Evolutionary conservation across 2,797 vertebrate genomes (phyloP).

Genomic region (Nannoperca australis): DNA sequence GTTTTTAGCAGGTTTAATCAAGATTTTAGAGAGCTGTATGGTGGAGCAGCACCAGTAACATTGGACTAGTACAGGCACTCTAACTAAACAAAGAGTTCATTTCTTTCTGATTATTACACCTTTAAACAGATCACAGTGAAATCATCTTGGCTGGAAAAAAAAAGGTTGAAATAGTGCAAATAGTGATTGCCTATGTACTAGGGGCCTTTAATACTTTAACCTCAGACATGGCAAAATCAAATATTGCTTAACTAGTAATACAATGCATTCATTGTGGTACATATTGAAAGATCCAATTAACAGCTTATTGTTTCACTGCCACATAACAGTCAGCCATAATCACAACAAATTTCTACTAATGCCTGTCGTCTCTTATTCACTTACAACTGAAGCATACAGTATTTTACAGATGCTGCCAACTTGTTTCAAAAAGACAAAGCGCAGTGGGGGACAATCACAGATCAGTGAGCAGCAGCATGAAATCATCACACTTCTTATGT

Average conservation of each 20-base stretch:
- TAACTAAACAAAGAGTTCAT: background rate
- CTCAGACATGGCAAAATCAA: background rate
- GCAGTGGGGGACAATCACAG: conserved; percentile 21
- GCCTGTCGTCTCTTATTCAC: conserved; percentile 23
- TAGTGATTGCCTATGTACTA: background rate
- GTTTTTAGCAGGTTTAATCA: background rate
- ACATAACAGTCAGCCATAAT: background rate
- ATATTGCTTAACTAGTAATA: too few relatives aligned
- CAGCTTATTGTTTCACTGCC: background rate
- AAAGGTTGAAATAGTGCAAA: background rate
- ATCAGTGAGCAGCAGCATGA: conserved; percentile 31
- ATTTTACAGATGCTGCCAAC: conserved; percentile 31
- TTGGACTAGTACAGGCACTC: background rate
- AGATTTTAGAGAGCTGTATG: background rate
- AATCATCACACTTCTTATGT: background rate
- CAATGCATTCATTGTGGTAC: background rate
- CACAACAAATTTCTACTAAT: conserved; percentile 9
- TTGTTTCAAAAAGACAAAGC: conserved; percentile 20
- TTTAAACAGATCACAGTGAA: background rate
- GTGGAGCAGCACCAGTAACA: too few relatives aligned
- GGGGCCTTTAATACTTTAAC: background rate
- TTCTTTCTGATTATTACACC: background rate
- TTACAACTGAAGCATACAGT: conserved; percentile 29
- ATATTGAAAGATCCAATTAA: background rate
- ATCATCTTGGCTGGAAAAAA: background rate